A percentile compares a stretch with the other conserved stretches of the same genome.
Conservation (phyloP, 1,140 invertebrate species). For the Heliconius melpomene region DNA sequence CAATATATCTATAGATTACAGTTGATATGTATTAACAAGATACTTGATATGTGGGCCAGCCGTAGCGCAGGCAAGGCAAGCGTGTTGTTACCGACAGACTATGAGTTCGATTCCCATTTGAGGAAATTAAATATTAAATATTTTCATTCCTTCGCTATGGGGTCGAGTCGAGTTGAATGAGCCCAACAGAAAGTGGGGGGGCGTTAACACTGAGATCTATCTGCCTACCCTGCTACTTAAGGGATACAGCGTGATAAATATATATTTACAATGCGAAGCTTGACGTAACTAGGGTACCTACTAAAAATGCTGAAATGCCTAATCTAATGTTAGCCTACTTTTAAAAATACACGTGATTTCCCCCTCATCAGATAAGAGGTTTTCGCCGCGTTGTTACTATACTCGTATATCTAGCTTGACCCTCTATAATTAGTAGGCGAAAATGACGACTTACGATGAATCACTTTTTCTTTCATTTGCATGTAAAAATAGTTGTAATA, state of each 20-base stretch:
- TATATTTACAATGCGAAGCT: not conserved
- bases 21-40: not conserved
- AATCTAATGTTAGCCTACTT: constrained; percentile 67
- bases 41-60: too few relatives aligned
- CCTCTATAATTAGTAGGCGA: constrained; percentile 31
- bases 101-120: too few relatives aligned
- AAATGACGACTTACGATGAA: constrained; percentile 13
- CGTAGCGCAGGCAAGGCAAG: too few relatives aligned
- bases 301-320: constrained; percentile 15
- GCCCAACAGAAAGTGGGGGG: too few relatives aligned
- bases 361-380: constrained; percentile 69
- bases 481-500: not conserved
- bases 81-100: too few relatives aligned
- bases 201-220: too few relatives aligned
- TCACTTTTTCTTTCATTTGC: constrained; percentile 15
- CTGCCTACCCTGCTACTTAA: too few relatives aligned
- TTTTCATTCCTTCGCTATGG: too few relatives aligned
- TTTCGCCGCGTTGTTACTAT: constrained; percentile 43
- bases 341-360: constrained; percentile 55
- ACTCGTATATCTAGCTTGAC: constrained; percentile 30
- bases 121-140: too few relatives aligned
- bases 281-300: constrained; percentile 12
- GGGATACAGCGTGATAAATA: too few relatives aligned
- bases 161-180: too few relatives aligned
- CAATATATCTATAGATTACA: not conserved